Base-by-base conservation (phyloP, 2,797 vertebrate genomes). In the Spinibarbus caldwelli region DNA sequence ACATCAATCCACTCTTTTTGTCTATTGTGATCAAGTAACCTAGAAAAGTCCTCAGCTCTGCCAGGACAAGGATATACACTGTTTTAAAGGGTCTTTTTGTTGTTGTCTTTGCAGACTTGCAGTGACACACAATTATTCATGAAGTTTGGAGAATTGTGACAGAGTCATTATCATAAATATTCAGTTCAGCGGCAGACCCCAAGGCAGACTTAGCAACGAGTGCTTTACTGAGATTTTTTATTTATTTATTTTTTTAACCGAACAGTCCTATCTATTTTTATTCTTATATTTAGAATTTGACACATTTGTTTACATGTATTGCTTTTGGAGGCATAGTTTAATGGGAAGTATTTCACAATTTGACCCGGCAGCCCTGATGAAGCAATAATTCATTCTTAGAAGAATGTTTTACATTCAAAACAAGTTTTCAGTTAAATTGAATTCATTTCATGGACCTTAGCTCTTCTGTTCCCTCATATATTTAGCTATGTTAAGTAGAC, bases 81-180 rank as follows among this genome's bases (percentile, higher is more conserved):
- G 45, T 36, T 34, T 77, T 78, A 10, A 84, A 47, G 34, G 45
- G 14, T 54, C 21, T 78, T 54, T 84, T 59, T 78, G 83, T 59
- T 70, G 64, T 26, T 34, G 31, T 83, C 17, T 80, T 78, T 23
- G 12, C 19, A 38, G 26, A 66, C 47, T 54, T 59, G 12, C 59
- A 62, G 19, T 86, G 80, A 70, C 34, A 31, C 15, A 10, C 29
- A 36, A 41, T 64, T 45, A 47, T 78, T 64, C 47, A 26, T 12
- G 34, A 67, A 71, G 59, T 79, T 68, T 11, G 57, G 68, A 78
- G 62, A 76, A 62, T 71, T 87, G 84, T 83, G 34, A 78, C 88
- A 62, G 19, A 6, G 26, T 72, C 8, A 23, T 78, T 73, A 73
- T 49, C 62, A 57, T 80, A 80, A 82, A 82, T 54, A 66, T 86